Conservation (phyloP, 2,797 vertebrate species). For the Squalus acanthias region DNA sequence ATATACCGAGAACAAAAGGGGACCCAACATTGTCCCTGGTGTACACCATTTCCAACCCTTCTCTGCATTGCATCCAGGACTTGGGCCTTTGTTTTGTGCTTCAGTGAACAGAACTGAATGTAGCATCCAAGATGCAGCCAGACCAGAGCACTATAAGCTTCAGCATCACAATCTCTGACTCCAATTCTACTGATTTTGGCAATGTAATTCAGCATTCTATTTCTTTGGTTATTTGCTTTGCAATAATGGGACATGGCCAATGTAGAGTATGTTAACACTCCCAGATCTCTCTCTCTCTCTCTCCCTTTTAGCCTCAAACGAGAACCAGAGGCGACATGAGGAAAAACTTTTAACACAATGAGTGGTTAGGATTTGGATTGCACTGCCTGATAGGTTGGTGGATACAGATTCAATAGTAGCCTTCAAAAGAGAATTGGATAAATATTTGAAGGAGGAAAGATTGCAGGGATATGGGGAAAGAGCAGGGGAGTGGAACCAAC, state of each 20-base stretch:
- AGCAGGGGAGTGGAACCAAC: too few species aligned
- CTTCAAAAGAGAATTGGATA: too few species aligned
- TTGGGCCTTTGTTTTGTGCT: not conserved
- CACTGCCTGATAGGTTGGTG: too few species aligned
- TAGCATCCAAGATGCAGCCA: not conserved
- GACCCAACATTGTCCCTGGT: not conserved
- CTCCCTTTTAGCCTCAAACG: not conserved
- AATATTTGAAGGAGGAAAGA: too few species aligned
- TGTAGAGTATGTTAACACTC: not conserved
- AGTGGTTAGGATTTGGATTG: too few species aligned
- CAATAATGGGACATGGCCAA: not conserved
- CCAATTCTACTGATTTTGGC: not conserved
- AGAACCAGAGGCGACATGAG: too few species aligned
- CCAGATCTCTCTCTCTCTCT: not conserved
- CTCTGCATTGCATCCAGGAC: not conserved
- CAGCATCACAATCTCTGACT: not conserved
- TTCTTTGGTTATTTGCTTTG: not conserved
- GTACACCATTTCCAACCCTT: not conserved
- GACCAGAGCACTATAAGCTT: not conserved
- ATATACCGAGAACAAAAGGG: not conserved
- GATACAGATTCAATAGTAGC: too few species aligned
- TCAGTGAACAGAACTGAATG: not conserved
- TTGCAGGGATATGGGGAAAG: too few species aligned
- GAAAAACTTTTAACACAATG: too few species aligned
- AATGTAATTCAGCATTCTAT: not conserved